These are phyloP conservation scores for Drosophila parvula DNA, from an alignment of 1,140 invertebrate genomes.

Conservation along the genomic window DNA sequence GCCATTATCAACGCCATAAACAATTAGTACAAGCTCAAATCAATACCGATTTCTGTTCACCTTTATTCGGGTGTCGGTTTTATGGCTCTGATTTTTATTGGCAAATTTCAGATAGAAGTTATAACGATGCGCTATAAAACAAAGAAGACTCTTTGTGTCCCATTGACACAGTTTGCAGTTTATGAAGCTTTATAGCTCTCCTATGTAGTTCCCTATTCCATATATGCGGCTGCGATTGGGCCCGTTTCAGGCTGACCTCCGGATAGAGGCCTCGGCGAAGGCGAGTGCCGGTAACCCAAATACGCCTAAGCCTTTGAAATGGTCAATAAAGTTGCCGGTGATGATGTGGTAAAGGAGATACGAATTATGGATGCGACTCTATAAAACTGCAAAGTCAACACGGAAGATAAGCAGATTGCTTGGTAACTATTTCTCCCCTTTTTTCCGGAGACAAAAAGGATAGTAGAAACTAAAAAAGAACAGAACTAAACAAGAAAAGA, in stretches of 20 bases:
- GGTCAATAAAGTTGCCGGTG: constrained; percentile 15
- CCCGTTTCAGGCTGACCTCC: constrained; percentile 39
- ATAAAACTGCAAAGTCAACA: not conserved
- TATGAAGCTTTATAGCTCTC: constrained; percentile 49
- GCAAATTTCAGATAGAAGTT: constrained; percentile 28
- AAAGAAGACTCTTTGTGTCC: constrained; percentile 46
- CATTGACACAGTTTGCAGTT: constrained; percentile 60
- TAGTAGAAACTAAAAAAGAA: no score
- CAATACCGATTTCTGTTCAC: constrained; percentile 56
- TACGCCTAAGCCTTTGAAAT: constrained; percentile 32
- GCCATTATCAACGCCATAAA: constrained; percentile 68
- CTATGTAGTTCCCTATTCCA: constrained; percentile 10
- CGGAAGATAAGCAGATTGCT: not conserved
- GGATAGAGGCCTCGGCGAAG: constrained; percentile 6
- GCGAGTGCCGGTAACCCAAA: constrained; percentile 38
- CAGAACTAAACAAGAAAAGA: no score
- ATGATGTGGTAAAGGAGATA: not conserved
- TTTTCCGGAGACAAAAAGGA: no score
- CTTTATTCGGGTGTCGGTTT: constrained; percentile 30
- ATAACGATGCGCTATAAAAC: constrained; percentile 19
- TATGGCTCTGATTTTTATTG: constrained; percentile 66
- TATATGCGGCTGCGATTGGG: constrained; percentile 22
- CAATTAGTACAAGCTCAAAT: constrained; percentile 59
- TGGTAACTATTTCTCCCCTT: no score
- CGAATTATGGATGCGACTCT: not conserved